Conservation (phyloP, 1,140 invertebrate genomes). For the Pseudomyrmex gracilis region DNA sequence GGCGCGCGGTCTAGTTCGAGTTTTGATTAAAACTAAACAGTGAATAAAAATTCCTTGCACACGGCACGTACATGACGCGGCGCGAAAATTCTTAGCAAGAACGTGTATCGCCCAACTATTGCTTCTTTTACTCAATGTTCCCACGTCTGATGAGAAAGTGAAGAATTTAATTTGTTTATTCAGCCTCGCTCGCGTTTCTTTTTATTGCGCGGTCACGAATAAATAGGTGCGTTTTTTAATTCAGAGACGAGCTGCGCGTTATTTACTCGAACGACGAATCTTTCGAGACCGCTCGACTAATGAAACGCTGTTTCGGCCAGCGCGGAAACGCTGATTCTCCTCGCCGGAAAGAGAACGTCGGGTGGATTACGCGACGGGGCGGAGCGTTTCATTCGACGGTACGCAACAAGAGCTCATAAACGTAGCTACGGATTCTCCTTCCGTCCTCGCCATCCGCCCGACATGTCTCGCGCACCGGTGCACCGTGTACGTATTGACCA, state of each 20-base stretch:
- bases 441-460: neutral
- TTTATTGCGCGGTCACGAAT: neutral
- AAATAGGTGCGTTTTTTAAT: constrained; percentile 17
- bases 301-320: constrained; percentile 42
- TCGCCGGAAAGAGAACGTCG: constrained; percentile 14
- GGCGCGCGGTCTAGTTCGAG: neutral
- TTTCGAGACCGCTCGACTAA: constrained; percentile 32
- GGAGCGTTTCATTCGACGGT: constrained; percentile 32
- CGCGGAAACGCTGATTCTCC: constrained; percentile 13
- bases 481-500: constrained; percentile 10
- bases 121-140: neutral
- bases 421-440: constrained; percentile 21
- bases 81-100: constrained; percentile 29
- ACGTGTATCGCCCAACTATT: neutral
- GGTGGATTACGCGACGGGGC: constrained; percentile 1
- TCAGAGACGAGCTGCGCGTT: neutral
- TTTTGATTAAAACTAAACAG: constrained; percentile 76
- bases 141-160: neutral
- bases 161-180: constrained; percentile 58
- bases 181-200: neutral
- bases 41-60: constrained; percentile 67
- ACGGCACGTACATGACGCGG: constrained; percentile 39
- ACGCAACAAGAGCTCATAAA: constrained; percentile 50
- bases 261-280: constrained; percentile 46
- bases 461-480: neutral